Conservation (phyloP, 2,113 vertebrate species). For the Bos indicus region DNA sequence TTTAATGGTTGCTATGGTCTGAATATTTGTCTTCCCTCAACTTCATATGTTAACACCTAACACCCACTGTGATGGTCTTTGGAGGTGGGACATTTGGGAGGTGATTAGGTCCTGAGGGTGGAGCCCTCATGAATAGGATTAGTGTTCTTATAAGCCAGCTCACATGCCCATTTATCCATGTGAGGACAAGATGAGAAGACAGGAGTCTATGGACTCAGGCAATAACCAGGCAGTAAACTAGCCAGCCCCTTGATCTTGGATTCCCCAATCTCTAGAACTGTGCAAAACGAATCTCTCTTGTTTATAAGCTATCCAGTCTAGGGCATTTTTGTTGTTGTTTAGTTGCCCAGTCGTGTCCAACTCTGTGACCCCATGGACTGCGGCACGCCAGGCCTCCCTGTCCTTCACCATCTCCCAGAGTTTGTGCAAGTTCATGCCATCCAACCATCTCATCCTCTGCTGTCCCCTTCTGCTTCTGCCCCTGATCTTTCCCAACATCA, state of each 20-base stretch:
- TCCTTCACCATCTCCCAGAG: background rate
- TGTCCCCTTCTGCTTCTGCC: background rate
- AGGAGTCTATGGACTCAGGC: background rate
- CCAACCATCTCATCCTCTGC: background rate
- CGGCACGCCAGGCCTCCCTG: background rate
- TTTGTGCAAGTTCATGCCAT: background rate
- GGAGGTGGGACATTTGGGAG: background rate
- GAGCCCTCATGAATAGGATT: background rate
- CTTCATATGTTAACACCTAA: background rate
- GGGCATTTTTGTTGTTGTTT: background rate
- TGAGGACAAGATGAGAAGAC: background rate
- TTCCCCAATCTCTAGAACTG: background rate
- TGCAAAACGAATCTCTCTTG: background rate
- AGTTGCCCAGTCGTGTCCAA: background rate
- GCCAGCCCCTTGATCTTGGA: background rate
- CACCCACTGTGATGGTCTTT: background rate
- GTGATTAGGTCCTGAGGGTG: background rate
- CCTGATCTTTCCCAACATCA: background rate
- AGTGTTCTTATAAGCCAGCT: background rate
- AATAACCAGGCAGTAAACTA: background rate
- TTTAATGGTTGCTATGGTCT: background rate
- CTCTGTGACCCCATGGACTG: background rate
- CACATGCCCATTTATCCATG: background rate
- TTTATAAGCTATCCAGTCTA: background rate
- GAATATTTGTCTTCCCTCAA: background rate